A percentile compares a stretch with the other conserved stretches of the same genome.
Conservation (phyloP, 2,113 vertebrate genomes). For the Nannobrachium achirus region DNA sequence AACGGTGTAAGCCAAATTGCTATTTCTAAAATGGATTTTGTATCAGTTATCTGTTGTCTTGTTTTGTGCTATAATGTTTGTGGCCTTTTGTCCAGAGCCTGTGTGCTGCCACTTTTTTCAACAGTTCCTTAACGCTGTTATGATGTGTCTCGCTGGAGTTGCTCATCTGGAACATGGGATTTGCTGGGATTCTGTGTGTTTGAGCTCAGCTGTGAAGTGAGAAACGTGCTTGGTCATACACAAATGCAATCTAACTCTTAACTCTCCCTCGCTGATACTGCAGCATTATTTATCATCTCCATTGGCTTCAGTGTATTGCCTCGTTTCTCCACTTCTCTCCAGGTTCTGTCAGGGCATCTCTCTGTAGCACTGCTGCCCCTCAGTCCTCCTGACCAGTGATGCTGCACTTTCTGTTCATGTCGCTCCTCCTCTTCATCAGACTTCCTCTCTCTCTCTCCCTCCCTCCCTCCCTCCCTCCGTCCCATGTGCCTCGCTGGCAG, state of each 20-base stretch:
- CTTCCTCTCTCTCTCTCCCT: neutral
- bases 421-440: neutral
- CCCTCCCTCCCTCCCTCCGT: constrained; percentile 19
- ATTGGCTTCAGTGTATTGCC: constrained; percentile 51
- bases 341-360: constrained; percentile 55
- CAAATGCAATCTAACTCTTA: constrained; percentile 52
- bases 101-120: too few relatives aligned
- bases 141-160: constrained; percentile 18
- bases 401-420: constrained; percentile 24
- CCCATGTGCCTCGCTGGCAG: constrained; percentile 29
- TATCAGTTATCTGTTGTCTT: too few relatives aligned
- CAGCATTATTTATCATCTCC: constrained; percentile 61
- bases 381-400: constrained; percentile 40
- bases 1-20: too few relatives aligned
- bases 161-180: constrained; percentile 50
- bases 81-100: too few relatives aligned
- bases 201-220: constrained; percentile 12
- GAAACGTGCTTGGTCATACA: constrained; percentile 60
- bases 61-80: too few relatives aligned
- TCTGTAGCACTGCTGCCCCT: constrained; percentile 24
- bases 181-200: constrained; percentile 28
- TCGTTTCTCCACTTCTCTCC: constrained; percentile 61
- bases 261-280: constrained; percentile 40
- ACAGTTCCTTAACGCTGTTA: too few relatives aligned
- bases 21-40: too few relatives aligned